phyloP scores from a whole-genome alignment of 2,888 invertebrate species.

The Acronicta leporina region DNA sequence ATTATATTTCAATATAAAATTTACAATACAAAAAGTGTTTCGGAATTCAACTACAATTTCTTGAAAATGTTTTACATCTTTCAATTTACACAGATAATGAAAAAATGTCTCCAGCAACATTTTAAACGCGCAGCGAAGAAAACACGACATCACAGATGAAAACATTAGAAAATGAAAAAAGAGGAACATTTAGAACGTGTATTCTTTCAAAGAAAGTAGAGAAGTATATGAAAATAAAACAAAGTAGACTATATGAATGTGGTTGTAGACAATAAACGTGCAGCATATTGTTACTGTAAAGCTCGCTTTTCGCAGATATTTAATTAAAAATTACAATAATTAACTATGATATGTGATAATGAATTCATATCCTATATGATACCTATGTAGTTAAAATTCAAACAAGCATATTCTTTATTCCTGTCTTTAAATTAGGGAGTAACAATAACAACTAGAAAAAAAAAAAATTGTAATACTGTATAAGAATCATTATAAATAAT shows the following conservation, averaged over 20 bases:
- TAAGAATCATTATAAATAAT: no score
- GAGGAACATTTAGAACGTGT: constrained; percentile 4
- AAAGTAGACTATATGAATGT: background rate
- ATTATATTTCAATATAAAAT: background rate
- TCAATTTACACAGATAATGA: background rate
- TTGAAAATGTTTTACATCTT: background rate
- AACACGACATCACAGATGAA: constrained; percentile 1
- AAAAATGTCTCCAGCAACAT: background rate
- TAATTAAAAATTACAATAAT: background rate
- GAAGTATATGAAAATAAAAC: background rate
- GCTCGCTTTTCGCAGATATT: no score
- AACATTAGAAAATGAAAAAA: background rate
- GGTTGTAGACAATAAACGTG: constrained; percentile 1
- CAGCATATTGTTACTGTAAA: background rate
- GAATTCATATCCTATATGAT: background rate
- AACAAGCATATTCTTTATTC: no score
- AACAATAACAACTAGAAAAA: no score
- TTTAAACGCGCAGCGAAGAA: background rate
- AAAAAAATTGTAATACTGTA: no score
- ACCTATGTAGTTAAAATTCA: no score
- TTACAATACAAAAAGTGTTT: background rate
- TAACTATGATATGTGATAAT: background rate
- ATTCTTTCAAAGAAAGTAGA: constrained; percentile 10
- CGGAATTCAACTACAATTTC: background rate
- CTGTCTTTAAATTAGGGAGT: no score